phyloP scores from a whole-genome alignment of 2,113 vertebrate genomes.

The Osmerus mordax region DNA sequence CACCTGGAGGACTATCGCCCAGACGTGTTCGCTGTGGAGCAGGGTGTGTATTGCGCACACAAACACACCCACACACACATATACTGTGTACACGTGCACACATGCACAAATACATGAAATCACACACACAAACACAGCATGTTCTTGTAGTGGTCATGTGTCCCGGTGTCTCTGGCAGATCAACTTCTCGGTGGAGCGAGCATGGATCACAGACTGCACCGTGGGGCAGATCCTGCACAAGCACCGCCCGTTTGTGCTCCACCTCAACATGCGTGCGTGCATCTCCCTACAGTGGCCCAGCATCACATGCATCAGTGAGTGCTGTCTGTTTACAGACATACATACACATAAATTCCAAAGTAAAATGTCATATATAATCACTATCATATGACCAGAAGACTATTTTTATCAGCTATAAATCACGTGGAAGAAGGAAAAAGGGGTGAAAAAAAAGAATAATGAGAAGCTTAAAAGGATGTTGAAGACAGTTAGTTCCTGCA shows the following conservation, averaged over 20 bases:
- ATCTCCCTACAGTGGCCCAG: slow-evolving; percentile 40
- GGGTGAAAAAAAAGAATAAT: slow-evolving; percentile 17
- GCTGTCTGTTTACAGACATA: neutral
- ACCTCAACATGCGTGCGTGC: slow-evolving; percentile 64
- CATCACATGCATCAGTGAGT: slow-evolving; percentile 63
- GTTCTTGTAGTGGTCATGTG: neutral
- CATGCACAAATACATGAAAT: neutral
- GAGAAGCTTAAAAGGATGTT: slow-evolving; percentile 1
- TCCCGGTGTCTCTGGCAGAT: slow-evolving; percentile 47
- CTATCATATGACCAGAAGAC: slow-evolving; percentile 14
- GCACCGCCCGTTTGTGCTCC: slow-evolving; percentile 55
- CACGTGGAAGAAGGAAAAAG: neutral
- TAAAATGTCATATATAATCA: neutral
- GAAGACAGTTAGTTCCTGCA: slow-evolving; percentile 34
- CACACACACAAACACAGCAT: neutral
- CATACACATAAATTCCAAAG: too few species aligned
- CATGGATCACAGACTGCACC: slow-evolving; percentile 51
- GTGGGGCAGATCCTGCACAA: slow-evolving; percentile 53
- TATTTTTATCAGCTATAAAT: neutral
- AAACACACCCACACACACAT: neutral
- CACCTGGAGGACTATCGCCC: slow-evolving; percentile 58
- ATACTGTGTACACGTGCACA: neutral
- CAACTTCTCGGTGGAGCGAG: slow-evolving; percentile 57
- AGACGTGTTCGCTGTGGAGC: slow-evolving; percentile 60
- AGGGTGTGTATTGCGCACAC: slow-evolving; percentile 46